Evolutionary conservation across 2,888 invertebrate species (phyloP).

Genomic region (Formica aserva): DNA sequence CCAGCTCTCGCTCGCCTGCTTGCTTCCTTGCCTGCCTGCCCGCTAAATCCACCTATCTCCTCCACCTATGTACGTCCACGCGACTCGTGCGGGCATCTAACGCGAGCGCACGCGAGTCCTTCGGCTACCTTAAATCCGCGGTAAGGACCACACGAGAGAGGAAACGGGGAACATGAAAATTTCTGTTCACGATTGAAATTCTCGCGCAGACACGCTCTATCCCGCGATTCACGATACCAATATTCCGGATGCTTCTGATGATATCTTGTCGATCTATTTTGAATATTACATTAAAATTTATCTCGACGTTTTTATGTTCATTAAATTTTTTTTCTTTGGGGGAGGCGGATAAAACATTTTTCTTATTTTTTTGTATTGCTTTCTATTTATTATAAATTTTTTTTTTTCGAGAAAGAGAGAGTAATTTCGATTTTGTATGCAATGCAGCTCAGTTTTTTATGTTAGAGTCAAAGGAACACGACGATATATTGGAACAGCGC

Average conservation of each 20-base stretch:
- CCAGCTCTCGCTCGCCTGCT: conserved; percentile 53
- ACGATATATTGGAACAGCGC: not conserved
- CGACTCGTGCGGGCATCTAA: conserved; percentile 28
- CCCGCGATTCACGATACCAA: not conserved
- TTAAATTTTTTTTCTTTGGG: not conserved
- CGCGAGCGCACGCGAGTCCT: conserved; percentile 42
- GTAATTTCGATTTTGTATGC: not conserved
- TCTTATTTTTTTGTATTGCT: not conserved
- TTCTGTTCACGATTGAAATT: conserved; percentile 12
- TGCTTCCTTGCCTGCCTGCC: conserved; percentile 44
- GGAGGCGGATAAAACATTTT: not conserved
- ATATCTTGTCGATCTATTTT: not conserved
- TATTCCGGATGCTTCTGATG: not conserved
- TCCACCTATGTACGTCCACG: conserved; percentile 22
- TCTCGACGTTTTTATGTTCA: not conserved
- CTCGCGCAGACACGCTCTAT: conserved; percentile 21
- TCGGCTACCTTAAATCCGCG: conserved; percentile 39
- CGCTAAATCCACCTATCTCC: conserved; percentile 60
- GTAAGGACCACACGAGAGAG: conserved; percentile 1
- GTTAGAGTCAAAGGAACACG: not conserved
- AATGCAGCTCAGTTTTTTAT: not conserved
- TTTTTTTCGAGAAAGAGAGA: not conserved
- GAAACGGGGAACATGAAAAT: not conserved
- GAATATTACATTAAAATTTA: not conserved
- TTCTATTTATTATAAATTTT: not conserved